Percentiles rank a stretch among this genome's conserved stretches.
Conservation (phyloP, 2,888 invertebrate genomes). For the Epirrhoe tristata region DNA sequence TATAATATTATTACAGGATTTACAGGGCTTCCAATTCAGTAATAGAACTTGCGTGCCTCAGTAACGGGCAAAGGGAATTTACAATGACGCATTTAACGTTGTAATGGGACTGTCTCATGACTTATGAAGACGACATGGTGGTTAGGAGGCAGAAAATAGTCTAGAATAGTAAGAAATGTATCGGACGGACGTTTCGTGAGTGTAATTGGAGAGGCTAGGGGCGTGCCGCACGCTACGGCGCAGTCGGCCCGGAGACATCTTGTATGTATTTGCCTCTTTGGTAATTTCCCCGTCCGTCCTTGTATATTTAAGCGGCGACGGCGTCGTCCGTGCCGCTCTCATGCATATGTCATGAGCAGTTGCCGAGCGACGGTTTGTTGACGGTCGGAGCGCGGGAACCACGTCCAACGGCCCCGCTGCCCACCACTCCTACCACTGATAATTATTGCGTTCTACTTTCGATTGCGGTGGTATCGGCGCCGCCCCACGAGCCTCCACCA, state of each 20-base stretch:
- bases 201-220: slow-evolving; percentile 69
- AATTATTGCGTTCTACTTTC: slow-evolving; percentile 82
- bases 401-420: slow-evolving; percentile 64
- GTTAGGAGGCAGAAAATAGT: slow-evolving; percentile 69
- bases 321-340: slow-evolving; percentile 74
- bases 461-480: slow-evolving; percentile 72
- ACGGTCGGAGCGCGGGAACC: slow-evolving; percentile 78
- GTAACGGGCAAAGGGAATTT: slow-evolving; percentile 64
- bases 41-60: slow-evolving; percentile 59
- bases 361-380: slow-evolving; percentile 84
- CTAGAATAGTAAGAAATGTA: slow-evolving; percentile 67
- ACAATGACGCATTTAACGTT: slow-evolving; percentile 69
- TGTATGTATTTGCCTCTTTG: slow-evolving; percentile 78
- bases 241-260: slow-evolving; percentile 69
- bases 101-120: slow-evolving; percentile 70
- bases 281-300: slow-evolving; percentile 80
- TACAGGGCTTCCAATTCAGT: slow-evolving; percentile 42
- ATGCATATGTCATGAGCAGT: slow-evolving; percentile 85
- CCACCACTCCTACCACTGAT: slow-evolving; percentile 63
- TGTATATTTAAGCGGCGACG: slow-evolving; percentile 80
- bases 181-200: slow-evolving; percentile 73
- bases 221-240: slow-evolving; percentile 71
- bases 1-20: slow-evolving; percentile 33
- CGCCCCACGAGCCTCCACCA: slow-evolving; percentile 53
- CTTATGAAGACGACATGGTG: slow-evolving; percentile 70